Conservation (phyloP, 2,888 invertebrate genomes). For the Synergus umbraculus region DNA sequence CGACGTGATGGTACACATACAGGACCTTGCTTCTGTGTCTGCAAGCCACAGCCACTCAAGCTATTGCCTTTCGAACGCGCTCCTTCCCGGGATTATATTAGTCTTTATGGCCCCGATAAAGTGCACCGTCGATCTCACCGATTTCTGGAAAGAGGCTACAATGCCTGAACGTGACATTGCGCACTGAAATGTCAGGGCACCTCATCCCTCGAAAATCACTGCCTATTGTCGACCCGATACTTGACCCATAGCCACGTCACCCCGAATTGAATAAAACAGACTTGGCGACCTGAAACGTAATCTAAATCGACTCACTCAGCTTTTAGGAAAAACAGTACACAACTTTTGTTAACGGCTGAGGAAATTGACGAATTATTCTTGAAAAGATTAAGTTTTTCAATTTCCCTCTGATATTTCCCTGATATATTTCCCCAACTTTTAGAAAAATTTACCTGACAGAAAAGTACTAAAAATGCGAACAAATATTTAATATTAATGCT, state of each 20-base stretch:
- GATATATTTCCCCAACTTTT: too few relatives aligned
- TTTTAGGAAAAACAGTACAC: background rate
- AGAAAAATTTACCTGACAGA: too few relatives aligned
- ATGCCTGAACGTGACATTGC: conserved; percentile 47
- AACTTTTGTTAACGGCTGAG: too few relatives aligned
- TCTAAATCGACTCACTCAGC: background rate
- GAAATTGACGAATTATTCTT: too few relatives aligned
- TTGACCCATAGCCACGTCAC: conserved; percentile 8
- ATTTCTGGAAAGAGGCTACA: conserved; percentile 56
- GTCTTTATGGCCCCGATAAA: conserved; percentile 72
- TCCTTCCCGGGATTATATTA: conserved; percentile 70
- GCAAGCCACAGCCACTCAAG: conserved; percentile 65
- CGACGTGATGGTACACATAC: conserved; percentile 53
- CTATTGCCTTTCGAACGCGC: conserved; percentile 64
- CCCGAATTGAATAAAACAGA: conserved; percentile 29
- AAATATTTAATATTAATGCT: too few relatives aligned
- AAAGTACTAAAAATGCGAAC: too few relatives aligned
- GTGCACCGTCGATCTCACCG: conserved; percentile 69
- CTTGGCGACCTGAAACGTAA: background rate
- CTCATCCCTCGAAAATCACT: conserved; percentile 40
- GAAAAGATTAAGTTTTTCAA: too few relatives aligned
- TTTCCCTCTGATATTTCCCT: too few relatives aligned
- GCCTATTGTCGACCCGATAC: conserved; percentile 16
- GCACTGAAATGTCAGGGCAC: conserved; percentile 27
- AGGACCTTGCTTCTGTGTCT: conserved; percentile 56